phyloP scores from a whole-genome alignment of 2,797 vertebrate genomes.

The Sebastes hubbsi region DNA sequence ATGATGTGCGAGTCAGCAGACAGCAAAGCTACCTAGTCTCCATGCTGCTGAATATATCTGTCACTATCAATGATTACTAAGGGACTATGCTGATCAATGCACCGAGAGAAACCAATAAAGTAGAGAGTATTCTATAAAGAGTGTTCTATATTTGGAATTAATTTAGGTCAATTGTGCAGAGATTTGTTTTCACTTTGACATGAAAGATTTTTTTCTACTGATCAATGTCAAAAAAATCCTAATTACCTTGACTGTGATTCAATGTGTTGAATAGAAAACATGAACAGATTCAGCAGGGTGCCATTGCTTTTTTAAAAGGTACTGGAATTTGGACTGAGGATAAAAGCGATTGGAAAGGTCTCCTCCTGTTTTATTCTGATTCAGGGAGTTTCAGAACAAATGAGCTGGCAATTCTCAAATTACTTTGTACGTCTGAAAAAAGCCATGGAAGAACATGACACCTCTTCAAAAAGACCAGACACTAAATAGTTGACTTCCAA shows the following conservation, averaged over 20 bases:
- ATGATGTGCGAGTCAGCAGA: background rate
- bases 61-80: background rate
- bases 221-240: background rate
- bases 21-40: background rate
- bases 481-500: constrained; percentile 4
- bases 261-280: background rate
- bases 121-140: background rate
- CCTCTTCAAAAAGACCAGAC: background rate
- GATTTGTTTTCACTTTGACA: background rate
- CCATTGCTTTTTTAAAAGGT: background rate
- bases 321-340: constrained; percentile 23
- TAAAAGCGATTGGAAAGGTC: constrained; percentile 4
- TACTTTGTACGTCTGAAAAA: constrained; percentile 15
- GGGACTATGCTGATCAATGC: background rate
- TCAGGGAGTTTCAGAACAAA: constrained; percentile 28
- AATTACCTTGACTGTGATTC: background rate
- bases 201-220: background rate
- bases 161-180: background rate
- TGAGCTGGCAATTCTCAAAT: constrained; percentile 19
- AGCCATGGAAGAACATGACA: background rate
- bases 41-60: background rate
- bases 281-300: background rate
- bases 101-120: background rate
- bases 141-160: background rate
- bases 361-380: background rate